A percentile compares a stretch with the other conserved stretches of the same genome.
Conservation (phyloP, 2,888 invertebrate species). For the Andrena praecox region DNA sequence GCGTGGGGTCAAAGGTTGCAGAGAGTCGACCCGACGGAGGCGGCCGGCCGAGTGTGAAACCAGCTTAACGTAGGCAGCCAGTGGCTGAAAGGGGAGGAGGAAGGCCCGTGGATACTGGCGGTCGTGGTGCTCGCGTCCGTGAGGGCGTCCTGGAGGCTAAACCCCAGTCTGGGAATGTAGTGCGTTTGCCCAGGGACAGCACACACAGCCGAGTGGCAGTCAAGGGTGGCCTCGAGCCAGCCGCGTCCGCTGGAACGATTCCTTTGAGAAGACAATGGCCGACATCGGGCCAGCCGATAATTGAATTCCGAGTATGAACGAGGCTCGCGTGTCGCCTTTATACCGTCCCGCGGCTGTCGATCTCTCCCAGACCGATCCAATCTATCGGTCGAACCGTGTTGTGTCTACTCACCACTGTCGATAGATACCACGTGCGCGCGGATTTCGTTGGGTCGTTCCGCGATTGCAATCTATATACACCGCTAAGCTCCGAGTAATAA, state of each 20-base stretch:
- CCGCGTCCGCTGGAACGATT: conserved; percentile 55
- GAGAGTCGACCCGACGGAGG: conserved; percentile 3
- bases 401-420: background rate
- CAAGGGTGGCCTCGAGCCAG: conserved; percentile 63
- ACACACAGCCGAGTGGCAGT: conserved; percentile 44
- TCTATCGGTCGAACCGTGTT: background rate
- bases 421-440: background rate
- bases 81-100: conserved; percentile 34
- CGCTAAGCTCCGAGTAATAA: no score
- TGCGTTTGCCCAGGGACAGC: conserved; percentile 72
- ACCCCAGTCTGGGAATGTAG: conserved; percentile 79
- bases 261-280: conserved; percentile 67
- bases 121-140: conserved; percentile 48
- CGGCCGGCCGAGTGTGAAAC: conserved; percentile 20
- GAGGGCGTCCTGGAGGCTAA: conserved; percentile 69
- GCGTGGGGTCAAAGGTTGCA: background rate
- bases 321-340: conserved; percentile 36
- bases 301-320: conserved; percentile 66
- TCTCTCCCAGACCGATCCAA: background rate
- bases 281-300: conserved; percentile 58
- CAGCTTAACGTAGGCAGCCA: conserved; percentile 33
- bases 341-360: conserved; percentile 22
- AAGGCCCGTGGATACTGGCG: conserved; percentile 45
- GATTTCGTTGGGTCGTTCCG: no score
- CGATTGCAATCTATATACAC: no score